A percentile compares a stretch with the other conserved stretches of the same genome.
Conservation (phyloP, 2,113 vertebrate species). For the Spea bombifrons region DNA sequence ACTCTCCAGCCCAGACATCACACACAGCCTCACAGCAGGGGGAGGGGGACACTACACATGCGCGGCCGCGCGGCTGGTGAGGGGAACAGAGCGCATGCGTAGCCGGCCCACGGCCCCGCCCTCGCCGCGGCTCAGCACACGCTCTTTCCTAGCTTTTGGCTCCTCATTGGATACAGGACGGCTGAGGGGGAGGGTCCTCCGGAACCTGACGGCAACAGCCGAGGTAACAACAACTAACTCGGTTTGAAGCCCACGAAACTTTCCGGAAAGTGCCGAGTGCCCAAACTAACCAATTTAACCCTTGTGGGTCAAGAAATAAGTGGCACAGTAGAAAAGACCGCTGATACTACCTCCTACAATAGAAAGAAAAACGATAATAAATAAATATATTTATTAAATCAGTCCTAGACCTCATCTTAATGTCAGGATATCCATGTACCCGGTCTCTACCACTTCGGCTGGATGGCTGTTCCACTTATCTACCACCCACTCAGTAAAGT, state of each 20-base stretch:
- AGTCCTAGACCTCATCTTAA: no score
- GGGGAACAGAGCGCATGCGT: background rate
- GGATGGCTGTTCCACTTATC: no score
- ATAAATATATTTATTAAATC: no score
- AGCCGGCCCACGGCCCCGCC: background rate
- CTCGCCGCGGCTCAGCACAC: background rate
- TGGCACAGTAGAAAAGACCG: no score
- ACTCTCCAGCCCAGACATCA: slow-evolving; percentile 52
- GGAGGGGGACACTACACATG: background rate
- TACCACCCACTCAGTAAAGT: no score
- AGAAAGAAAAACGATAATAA: no score
- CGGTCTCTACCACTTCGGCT: no score
- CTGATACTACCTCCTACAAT: no score
- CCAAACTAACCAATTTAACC: background rate
- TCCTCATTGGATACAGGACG: slow-evolving; percentile 3
- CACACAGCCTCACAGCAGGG: slow-evolving; percentile 5
- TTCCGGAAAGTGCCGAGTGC: slow-evolving; percentile 22
- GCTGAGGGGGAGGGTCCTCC: background rate
- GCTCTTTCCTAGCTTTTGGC: slow-evolving; percentile 41
- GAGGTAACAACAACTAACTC: background rate
- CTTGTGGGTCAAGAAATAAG: no score
- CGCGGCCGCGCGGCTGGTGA: no score
- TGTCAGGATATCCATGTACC: no score
- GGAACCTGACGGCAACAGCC: slow-evolving; percentile 8
- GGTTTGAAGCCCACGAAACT: background rate